Base-by-base conservation (phyloP, 1,140 invertebrate genomes). In the Caenorhabditis latens region DNA sequence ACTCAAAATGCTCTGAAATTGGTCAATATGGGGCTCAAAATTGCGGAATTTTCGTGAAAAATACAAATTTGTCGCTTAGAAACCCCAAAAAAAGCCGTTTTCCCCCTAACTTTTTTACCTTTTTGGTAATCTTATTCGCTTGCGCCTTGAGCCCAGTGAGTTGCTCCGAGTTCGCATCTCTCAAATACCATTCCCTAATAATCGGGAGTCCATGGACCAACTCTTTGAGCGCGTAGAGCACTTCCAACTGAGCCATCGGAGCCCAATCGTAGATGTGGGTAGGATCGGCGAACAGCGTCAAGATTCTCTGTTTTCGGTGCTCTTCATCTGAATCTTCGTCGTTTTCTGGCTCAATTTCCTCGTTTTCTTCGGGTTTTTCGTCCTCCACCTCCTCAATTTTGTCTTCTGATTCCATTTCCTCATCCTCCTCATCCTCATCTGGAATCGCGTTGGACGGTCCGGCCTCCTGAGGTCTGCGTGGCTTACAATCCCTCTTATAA, bases 141-240 rank as follows among this genome's bases (percentile, higher is more conserved):
- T n/a, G n/a, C 2, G 13, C 14, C 14, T 24, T 53, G 0, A 50
- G 11, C 2, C 46, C 71, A n/a, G 71, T 79, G 14, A 79, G 21
- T n/a, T 79, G 32, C 19, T 79, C 71, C 19, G 71, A 24, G 46
- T 79, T 79, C 13, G 71, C 71, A 79, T 79, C 71, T 24, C 46
- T 79, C n/a, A 50, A n/a, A 13, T 19, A 79, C 71, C 71, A 79
- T 9, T 79, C 71, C 19, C 71, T 6, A 24, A 79, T 79, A 24
- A 79, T 79, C n/a, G 71, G 71, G 8, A 79, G 71, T 4, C 46
- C 71, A 50, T 79, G 71, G 2, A 79, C 71, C 0, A 79, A 11
- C 21, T 79, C 71, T 79, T 79, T 79, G 40, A 79, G 13, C 0
- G 46, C 46, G 13, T 21, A 79, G 19, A 79, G 21, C 13, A 79